Evolutionary conservation across 2,797 vertebrate genomes (phyloP), one percentile per base, ranked within the genome.

Genomic region (Eulemur mongoz): DNA sequence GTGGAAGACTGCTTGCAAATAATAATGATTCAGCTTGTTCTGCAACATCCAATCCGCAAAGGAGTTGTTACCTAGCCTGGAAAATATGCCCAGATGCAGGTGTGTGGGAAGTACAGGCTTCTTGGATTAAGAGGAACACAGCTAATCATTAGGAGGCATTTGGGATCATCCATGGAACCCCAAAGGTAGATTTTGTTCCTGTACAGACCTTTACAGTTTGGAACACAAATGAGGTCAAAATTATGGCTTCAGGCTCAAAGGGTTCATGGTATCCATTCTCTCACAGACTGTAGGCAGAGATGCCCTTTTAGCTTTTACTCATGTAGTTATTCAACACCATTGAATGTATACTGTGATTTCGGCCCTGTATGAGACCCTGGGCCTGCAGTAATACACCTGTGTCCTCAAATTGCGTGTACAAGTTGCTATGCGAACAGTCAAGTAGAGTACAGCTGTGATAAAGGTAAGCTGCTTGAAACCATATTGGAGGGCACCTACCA

Each of bases 171-270:
- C 52, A 72, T 59, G 30, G 83, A 84, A 86, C 1, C 52, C 48
- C 79, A 89, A 76, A 91, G 59, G 78, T 81, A 59, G n/a, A 35
- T 48, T 94, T 89, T 89, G 30, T 95, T 95, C n/a, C 48, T 69
- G 7, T 65, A 78, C 79, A 32, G 67, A 92, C 50, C 13, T 89
- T 81, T 70, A 27, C n/a, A 91, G 52, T 25, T 89, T 82, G 48
- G 54, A 89, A 45, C 32, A 70, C 45, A 72, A 95, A 76, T 2
- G 5, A 93, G 35, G 61, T 61, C 61, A 72, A 69, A 81, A 92
- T 85, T 32, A 59, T 15, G 27, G 32, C 54, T 75, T 89, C 8
- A 57, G 61, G 63, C 35, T 70, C 57, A 50, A 73, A 43, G 30
- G 45, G n/a, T 48, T 78, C 20, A 23, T 73, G 72, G 54, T 40